Evolutionary conservation across 2,797 vertebrate genomes (phyloP).

Genomic region (Spinibarbus caldwelli): DNA sequence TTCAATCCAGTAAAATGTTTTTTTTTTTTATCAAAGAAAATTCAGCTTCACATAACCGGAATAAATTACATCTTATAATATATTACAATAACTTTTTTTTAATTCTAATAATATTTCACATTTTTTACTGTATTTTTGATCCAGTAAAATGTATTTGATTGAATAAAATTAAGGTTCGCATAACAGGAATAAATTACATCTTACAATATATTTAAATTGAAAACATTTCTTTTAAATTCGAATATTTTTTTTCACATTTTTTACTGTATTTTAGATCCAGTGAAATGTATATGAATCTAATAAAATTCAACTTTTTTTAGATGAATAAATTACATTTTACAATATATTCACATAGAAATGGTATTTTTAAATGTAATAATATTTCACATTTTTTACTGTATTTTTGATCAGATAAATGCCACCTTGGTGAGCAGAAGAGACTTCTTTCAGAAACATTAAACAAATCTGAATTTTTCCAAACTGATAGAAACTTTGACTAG

Average conservation of each 20-base stretch:
- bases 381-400: not conserved
- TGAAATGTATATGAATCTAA: no score
- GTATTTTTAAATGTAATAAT: not conserved
- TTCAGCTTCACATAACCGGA: not conserved
- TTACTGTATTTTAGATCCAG: not conserved
- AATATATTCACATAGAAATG: not conserved
- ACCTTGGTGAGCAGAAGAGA: not conserved
- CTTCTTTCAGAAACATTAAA: not conserved
- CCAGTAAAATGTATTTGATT: not conserved
- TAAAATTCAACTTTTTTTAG: not conserved
- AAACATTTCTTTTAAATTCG: not conserved
- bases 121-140: not conserved
- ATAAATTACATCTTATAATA: not conserved
- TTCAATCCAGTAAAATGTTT: no score
- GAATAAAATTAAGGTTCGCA: not conserved
- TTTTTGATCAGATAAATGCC: not conserved
- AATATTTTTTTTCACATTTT: not conserved
- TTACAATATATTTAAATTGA: no score
- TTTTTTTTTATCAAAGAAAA: not conserved
- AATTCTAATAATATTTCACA: not conserved
- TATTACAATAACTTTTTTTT: accelerated
- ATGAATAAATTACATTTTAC: not conserved
- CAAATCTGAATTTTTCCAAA: not conserved
- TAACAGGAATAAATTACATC: not conserved
- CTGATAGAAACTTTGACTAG: no score